Conservation (phyloP, 2,113 vertebrate species). For the Gyps fulvus region DNA sequence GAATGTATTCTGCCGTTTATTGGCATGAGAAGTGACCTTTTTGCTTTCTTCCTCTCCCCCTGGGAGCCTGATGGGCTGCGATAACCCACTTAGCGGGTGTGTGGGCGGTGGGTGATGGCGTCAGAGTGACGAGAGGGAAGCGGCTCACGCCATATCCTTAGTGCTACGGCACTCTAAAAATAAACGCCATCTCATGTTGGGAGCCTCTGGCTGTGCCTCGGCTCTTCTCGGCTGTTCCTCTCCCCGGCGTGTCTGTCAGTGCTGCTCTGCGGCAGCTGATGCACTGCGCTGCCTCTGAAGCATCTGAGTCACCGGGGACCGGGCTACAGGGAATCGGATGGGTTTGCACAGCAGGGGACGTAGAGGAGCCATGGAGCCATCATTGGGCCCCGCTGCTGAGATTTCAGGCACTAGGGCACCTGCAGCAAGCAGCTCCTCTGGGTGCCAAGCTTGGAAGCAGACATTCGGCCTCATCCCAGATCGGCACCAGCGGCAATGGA, state of each 20-base stretch:
- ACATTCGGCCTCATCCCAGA: neutral
- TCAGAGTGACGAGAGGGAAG: constrained; percentile 30
- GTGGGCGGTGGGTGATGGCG: neutral
- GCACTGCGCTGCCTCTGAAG: neutral
- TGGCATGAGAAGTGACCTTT: neutral
- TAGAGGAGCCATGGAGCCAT: rapidly evolving
- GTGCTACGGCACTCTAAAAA: neutral
- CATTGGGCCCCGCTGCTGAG: neutral
- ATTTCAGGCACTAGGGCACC: neutral
- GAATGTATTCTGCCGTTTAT: neutral
- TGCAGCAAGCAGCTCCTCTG: neutral
- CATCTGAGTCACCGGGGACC: neutral
- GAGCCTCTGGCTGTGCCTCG: neutral
- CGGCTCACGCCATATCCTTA: neutral
- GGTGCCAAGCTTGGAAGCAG: neutral
- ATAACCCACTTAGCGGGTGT: neutral
- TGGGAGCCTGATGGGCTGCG: neutral
- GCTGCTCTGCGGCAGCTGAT: neutral
- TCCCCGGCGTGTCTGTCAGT: neutral
- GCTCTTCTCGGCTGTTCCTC: neutral
- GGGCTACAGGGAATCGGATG: rapidly evolving
- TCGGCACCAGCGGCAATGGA: rapidly evolving
- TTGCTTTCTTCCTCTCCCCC: neutral
- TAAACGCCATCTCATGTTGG: neutral
- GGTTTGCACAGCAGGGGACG: rapidly evolving